Base-by-base conservation (phyloP, 2,797 vertebrate genomes). In the Discoglossus pictus region DNA sequence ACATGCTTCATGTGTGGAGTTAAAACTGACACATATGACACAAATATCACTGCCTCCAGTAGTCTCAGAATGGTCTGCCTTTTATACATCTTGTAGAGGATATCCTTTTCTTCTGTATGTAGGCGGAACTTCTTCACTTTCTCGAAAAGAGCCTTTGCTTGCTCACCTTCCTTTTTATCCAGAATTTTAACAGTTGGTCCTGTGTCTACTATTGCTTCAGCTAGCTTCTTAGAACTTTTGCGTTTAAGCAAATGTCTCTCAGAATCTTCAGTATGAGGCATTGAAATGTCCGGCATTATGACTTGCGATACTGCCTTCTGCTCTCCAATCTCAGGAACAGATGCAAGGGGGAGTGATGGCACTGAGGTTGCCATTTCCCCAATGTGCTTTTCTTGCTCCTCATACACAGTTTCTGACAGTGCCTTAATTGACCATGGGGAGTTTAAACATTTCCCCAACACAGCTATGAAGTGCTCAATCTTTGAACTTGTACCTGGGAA, bases 141-240 rank as follows among this genome's bases (percentile, higher is more conserved):
- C 73, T 91, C 89, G 74, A 91, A 91, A 72, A 91, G 89, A 67
- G 89, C 89, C 80, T 91, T 91, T 59, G 89, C 89, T 78, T 91
- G 87, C 44, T 91, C 89, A 1, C 87, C 87, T 77, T 91, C 89
- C 61, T 85, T 89, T 77, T 89, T 88, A 76, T 90, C 88, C 60
- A 90, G 80, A 76, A 90, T 87, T 7, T 86, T 89, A 16, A 82
- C 84, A 11, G 78, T 77, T 0, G 52, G 56, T 31, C 64, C 66
- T 66, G 79, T 84, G 65, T 89, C 88, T 62, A 86, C 76, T 63
- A 84, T 75, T 1, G 80, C 70, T 2, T 16, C 27, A 18, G 1
- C 27, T 3, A 35, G 17, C 11, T 34, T 44, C 17, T 20, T 44
- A 2, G 56, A 18, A 2, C 39, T 27, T 7, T 10, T 18, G 4